A percentile compares a stretch with the other conserved stretches of the same genome.
These are phyloP conservation scores for Andrena hattorfiana DNA, from an alignment of 2,888 invertebrate species.

Conservation along the genomic window DNA sequence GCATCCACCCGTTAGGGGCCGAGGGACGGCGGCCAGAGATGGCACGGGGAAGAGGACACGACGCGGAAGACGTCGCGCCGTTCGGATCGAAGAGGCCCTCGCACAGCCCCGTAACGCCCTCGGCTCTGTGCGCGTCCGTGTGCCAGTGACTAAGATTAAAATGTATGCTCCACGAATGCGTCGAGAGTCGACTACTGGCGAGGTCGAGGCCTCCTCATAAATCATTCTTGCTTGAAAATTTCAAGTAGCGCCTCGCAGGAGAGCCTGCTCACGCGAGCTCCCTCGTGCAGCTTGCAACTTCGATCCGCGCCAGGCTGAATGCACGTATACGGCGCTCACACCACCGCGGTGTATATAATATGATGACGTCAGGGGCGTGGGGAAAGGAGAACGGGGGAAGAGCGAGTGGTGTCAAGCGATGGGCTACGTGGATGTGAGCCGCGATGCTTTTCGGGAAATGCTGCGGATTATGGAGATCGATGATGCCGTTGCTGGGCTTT, in stretches of 20 bases:
- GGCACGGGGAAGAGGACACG: neutral
- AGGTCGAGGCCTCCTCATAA: conserved; percentile 78
- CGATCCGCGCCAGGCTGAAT: conserved; percentile 28
- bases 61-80: conserved; percentile 47
- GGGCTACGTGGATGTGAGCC: conserved; percentile 20
- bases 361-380: neutral
- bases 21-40: conserved; percentile 2
- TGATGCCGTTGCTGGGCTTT: conserved; percentile 2
- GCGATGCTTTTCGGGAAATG: conserved; percentile 25
- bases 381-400: neutral
- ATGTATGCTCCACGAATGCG: conserved; percentile 71
- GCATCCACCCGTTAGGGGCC: conserved; percentile 23
- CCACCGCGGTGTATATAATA: neutral
- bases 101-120: conserved; percentile 21
- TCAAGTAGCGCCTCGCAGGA: conserved; percentile 70
- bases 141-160: conserved; percentile 69
- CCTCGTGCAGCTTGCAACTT: conserved; percentile 53
- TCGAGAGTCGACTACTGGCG: conserved; percentile 70
- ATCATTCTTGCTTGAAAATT: conserved; percentile 79
- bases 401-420: conserved; percentile 17
- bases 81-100: conserved; percentile 30
- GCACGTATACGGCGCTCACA: neutral
- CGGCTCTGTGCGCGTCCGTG: conserved; percentile 14
- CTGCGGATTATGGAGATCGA: conserved; percentile 34
- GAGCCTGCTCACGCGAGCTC: conserved; percentile 51